phyloP scores from a whole-genome alignment of 2,888 invertebrate genomes.

The Gasteruption jaculator region DNA sequence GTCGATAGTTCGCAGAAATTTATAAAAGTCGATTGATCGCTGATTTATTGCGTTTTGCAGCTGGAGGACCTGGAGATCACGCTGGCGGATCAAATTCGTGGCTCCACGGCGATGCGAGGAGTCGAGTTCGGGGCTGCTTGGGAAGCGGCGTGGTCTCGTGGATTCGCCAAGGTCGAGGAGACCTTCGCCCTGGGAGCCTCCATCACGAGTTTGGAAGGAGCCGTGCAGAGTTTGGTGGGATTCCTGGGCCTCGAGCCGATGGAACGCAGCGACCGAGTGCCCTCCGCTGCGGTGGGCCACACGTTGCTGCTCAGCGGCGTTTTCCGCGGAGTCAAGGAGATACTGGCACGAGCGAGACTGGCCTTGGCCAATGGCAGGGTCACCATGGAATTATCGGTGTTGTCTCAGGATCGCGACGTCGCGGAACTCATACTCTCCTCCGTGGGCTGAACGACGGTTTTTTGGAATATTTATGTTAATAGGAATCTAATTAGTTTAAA shows the following conservation, averaged over 20 bases:
- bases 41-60: constrained; percentile 41
- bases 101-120: constrained; percentile 54
- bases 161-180: constrained; percentile 74
- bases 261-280: constrained; percentile 78
- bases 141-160: constrained; percentile 60
- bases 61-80: constrained; percentile 88
- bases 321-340: constrained; percentile 87
- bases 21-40: not conserved
- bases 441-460: constrained; percentile 75
- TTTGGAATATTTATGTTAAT: not conserved
- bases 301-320: constrained; percentile 78
- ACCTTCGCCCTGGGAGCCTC: constrained; percentile 81
- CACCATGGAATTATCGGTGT: constrained; percentile 88
- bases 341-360: constrained; percentile 81
- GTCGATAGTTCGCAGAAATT: not conserved
- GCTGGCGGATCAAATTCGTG: constrained; percentile 80
- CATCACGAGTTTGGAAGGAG: constrained; percentile 75
- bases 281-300: constrained; percentile 78
- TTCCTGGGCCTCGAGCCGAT: constrained; percentile 83
- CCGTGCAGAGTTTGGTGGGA: constrained; percentile 76
- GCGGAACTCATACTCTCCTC: constrained; percentile 84
- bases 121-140: constrained; percentile 59
- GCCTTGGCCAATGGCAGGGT: constrained; percentile 76
- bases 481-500: too few species aligned
- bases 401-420: constrained; percentile 80